A percentile compares a stretch with the other conserved stretches of the same genome.
These are phyloP conservation scores for Megalops atlanticus DNA, from an alignment of 2,113 vertebrate genomes.

Conservation along the genomic window DNA sequence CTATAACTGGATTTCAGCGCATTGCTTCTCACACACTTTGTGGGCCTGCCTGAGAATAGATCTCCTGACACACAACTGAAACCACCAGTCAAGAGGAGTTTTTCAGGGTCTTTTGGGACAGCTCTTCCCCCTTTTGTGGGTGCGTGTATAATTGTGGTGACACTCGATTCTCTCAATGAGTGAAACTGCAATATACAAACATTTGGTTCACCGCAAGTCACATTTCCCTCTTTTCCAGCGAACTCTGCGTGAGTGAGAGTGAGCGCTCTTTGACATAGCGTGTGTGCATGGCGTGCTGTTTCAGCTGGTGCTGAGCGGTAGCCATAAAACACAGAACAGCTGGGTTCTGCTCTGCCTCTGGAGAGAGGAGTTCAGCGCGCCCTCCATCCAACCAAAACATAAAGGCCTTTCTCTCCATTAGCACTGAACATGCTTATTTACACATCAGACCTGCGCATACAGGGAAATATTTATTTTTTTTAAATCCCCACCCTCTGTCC, in stretches of 20 bases:
- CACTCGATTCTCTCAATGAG: too few species aligned
- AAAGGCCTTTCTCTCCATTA: constrained; percentile 10
- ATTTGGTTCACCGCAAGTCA: not conserved
- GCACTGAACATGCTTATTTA: constrained; percentile 24
- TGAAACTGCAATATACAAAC: too few species aligned
- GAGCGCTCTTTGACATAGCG: not conserved
- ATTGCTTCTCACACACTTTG: not conserved
- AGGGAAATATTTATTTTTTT: not conserved
- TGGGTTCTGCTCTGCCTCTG: not conserved
- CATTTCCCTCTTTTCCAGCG: not conserved
- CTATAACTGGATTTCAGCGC: constrained; percentile 31
- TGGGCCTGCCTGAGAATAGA: not conserved
- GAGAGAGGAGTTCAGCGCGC: not conserved
- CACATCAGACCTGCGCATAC: constrained; percentile 7
- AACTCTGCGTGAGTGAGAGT: not conserved
- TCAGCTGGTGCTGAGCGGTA: constrained; percentile 12
- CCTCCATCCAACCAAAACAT: constrained; percentile 20
- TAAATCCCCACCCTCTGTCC: not conserved
- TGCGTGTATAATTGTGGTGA: too few species aligned
- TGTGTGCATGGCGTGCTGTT: not conserved
- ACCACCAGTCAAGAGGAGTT: not conserved
- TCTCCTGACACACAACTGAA: not conserved
- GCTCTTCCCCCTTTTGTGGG: not conserved
- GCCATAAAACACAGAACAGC: not conserved
- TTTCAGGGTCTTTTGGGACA: not conserved